Evolutionary conservation across 2,888 invertebrate species (phyloP).

Genomic region (Oscheius sp.): DNA sequence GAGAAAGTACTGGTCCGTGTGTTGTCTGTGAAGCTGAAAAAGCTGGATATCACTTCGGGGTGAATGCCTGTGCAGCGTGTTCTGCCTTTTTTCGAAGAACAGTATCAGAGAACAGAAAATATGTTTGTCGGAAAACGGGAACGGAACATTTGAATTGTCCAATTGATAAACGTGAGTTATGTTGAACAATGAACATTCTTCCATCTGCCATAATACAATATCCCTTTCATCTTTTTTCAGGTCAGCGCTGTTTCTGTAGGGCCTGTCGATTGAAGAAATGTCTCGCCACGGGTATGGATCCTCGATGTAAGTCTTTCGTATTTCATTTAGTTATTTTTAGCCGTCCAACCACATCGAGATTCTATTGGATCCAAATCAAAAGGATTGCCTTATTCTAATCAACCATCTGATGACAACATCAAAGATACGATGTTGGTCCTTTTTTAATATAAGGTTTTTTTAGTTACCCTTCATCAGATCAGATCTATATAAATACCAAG

Average conservation of each 20-base stretch:
- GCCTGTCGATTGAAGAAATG: conserved; percentile 44
- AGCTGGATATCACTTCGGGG: conserved; percentile 43
- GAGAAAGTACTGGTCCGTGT: conserved; percentile 1
- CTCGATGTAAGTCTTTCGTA: conserved; percentile 19
- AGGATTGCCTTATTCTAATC: not conserved
- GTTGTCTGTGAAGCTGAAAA: conserved; percentile 38
- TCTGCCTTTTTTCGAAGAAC: conserved; percentile 41
- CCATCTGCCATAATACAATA: no score
- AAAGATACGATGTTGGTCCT: no score
- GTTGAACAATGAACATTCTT: not conserved
- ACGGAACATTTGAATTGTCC: conserved; percentile 31
- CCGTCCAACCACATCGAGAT: conserved; percentile 45
- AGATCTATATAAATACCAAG: no score
- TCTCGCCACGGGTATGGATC: conserved; percentile 41
- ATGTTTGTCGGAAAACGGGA: conserved; percentile 25
- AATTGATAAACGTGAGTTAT: conserved; percentile 29
- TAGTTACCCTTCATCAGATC: no score
- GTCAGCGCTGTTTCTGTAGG: conserved; percentile 42
- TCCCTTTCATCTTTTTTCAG: conserved; percentile 29
- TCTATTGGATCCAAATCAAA: conserved; percentile 36
- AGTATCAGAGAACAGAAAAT: conserved; percentile 26
- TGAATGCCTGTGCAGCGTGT: conserved; percentile 41
- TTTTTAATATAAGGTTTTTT: no score
- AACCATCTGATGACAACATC: no score
- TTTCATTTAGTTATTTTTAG: conserved; percentile 20